phyloP scores from a whole-genome alignment of 2,888 invertebrate species.

The Smittia aterrima region DNA sequence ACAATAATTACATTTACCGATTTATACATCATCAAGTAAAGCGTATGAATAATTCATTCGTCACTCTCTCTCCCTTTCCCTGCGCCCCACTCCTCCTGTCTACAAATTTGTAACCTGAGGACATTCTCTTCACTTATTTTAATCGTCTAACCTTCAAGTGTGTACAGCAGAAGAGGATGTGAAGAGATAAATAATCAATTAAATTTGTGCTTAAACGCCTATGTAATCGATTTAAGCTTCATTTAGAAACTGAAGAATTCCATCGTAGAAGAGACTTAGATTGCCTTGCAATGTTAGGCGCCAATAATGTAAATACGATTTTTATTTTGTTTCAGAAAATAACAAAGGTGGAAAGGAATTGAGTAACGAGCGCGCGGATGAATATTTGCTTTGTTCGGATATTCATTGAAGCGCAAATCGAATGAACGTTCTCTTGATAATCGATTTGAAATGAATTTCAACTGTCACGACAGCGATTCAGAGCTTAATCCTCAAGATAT shows the following conservation, averaged over 20 bases:
- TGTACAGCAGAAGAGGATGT: neutral
- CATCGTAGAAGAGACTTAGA: neutral
- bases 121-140: neutral
- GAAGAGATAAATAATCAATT: conserved; percentile 23
- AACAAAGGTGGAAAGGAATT: conserved; percentile 3
- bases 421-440: neutral
- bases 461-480: no score
- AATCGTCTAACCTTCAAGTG: conserved; percentile 15
- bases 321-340: neutral
- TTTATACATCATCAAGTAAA: conserved; percentile 15
- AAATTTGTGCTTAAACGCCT: conserved; percentile 15
- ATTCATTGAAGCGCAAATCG: neutral
- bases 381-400: neutral
- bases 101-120: no score
- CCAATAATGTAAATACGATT: neutral
- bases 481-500: no score
- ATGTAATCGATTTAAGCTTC: conserved; percentile 25
- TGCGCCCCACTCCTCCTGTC: no score
- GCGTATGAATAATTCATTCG: neutral
- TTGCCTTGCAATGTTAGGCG: neutral
- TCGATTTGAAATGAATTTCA: neutral
- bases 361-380: conserved; percentile 11
- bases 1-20: conserved; percentile 28
- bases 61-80: neutral
- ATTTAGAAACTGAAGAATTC: neutral